Conservation (phyloP, 2,797 vertebrate genomes). For the Protonibea diacanthus region DNA sequence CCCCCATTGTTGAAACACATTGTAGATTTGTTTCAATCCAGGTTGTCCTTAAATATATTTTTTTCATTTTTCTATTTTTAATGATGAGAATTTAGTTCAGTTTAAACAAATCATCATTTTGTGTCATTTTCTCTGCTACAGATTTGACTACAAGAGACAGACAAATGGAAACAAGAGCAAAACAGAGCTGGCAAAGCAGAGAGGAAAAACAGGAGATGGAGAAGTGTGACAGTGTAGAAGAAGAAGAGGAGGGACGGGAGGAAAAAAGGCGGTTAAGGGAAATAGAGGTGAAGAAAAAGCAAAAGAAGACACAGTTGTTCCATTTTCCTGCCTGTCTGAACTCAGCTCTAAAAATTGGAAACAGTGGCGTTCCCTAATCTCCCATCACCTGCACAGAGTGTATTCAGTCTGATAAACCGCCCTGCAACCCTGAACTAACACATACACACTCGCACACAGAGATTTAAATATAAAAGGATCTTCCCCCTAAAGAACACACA, state of each 20-base stretch:
- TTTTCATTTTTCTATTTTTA: neutral
- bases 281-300: constrained; percentile 50
- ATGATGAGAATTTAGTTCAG: neutral
- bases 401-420: constrained; percentile 72
- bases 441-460: constrained; percentile 32
- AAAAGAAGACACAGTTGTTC: constrained; percentile 65
- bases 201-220: neutral
- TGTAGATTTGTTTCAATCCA: neutral
- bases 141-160: neutral
- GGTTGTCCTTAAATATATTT: neutral
- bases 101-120: constrained; percentile 14
- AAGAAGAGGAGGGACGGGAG: neutral
- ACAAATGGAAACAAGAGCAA: neutral
- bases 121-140: neutral
- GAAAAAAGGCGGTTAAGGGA: constrained; percentile 15
- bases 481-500: constrained; percentile 32
- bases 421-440: constrained; percentile 45
- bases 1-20: neutral
- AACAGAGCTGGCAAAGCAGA: neutral
- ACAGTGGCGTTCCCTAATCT: constrained; percentile 82
- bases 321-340: constrained; percentile 70
- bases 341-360: constrained; percentile 77
- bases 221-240: neutral
- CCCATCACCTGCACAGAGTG: constrained; percentile 71
- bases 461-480: constrained; percentile 72